Base-by-base conservation (phyloP, 1,140 invertebrate species). In the Metaphire vulgaris region DNA sequence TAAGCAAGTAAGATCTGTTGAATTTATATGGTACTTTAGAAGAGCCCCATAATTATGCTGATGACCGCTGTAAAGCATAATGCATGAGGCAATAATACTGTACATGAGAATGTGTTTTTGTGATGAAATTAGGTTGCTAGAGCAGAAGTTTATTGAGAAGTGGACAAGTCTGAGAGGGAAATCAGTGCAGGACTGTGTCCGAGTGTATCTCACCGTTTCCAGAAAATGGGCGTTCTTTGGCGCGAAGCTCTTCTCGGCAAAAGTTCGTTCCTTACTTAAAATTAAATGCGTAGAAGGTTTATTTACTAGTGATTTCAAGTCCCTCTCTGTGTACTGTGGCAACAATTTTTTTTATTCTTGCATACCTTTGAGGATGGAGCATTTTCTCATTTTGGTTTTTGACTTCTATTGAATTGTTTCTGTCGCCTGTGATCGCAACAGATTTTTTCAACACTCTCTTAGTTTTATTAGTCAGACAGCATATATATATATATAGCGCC, bases 151-250 rank as follows among this genome's bases (percentile, higher is more conserved):
- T 26, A 90, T 92, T 76, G 91, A 93, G 68, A 96, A 96, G 82
- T 98, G 96, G 96, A 89, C 91, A 76, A 90, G 92, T 15, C 86
- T 98, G 0, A 92, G 92, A 86, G 95, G 94, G 0, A 89, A 94
- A 31, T 93, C 90, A 68, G 89, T 91, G 41, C 82, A 91, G 12
- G 96, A 98, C 87, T 97, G 96, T 86, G 93, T 97, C 21, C 88
- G 95, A 77, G 96, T 97, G 82, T 97, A 96, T 87, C 88, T 98
- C 71, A 97, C 94, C 72, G 97, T 95, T 82, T 94, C 94, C 1
- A 89, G 95, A 79, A 97, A 97, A 84, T 97, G 95, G 95, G 92
- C 92, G n/a, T 96, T 93, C 85, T 97, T 95, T 83, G 95, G 95
- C 69, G 92, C 94, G 74, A 92, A 92, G 65, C 88, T 98, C 0